These are phyloP conservation scores for Chironomus tentans DNA, from an alignment of 2,888 invertebrate genomes.

Conservation along the genomic window DNA sequence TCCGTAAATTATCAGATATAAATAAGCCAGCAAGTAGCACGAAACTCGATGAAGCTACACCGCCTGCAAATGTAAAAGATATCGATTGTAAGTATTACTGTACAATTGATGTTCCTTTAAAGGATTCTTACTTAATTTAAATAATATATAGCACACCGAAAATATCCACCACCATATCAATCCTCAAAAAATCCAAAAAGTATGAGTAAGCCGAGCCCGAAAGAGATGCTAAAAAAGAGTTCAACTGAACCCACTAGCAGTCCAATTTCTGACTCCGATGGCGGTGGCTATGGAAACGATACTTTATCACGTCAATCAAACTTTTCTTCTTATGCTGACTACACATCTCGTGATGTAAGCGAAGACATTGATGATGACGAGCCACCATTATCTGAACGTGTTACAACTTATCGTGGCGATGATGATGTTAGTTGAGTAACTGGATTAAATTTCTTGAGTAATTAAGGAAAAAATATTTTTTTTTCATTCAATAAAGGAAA, in stretches of 20 bases:
- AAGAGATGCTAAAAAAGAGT: slow-evolving; percentile 3
- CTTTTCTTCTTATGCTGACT: slow-evolving; percentile 16
- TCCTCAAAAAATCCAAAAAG: slow-evolving; percentile 23
- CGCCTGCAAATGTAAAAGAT: background rate
- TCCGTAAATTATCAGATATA: slow-evolving; percentile 45
- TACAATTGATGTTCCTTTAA: background rate
- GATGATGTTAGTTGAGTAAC: slow-evolving; percentile 33
- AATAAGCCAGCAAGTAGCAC: slow-evolving; percentile 25
- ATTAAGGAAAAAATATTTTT: background rate
- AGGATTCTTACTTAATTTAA: background rate
- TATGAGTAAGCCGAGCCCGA: slow-evolving; percentile 17
- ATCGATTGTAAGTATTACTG: slow-evolving; percentile 19
- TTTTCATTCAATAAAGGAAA: slow-evolving; percentile 2
- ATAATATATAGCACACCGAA: slow-evolving; percentile 47
- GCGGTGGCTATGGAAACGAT: slow-evolving; percentile 24
- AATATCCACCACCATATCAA: slow-evolving; percentile 52
- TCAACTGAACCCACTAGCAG: background rate
- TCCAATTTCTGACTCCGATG: slow-evolving; percentile 21
- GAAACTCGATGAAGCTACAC: background rate
- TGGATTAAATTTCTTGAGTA: background rate
- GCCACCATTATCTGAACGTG: slow-evolving; percentile 41
- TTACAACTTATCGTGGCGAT: slow-evolving; percentile 39
- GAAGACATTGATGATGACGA: slow-evolving; percentile 37
- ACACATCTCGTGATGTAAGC: slow-evolving; percentile 17
- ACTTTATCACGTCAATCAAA: slow-evolving; percentile 23